phyloP scores from a whole-genome alignment of 1,140 invertebrate genomes.

The Belonocnema kinseyi region DNA sequence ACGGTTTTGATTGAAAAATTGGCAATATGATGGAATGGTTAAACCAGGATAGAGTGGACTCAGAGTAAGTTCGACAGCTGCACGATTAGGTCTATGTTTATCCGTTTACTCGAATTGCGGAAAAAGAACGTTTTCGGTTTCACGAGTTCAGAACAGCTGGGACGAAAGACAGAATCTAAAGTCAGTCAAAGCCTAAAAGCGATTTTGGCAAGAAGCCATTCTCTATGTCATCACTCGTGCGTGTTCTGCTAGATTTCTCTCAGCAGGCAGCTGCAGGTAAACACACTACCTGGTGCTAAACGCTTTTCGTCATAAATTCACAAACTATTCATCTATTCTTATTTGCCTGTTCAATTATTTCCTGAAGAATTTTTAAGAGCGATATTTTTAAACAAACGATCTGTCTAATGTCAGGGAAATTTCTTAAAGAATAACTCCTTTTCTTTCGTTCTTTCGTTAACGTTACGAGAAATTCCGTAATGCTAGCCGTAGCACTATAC shows the following conservation, averaged over 20 bases:
- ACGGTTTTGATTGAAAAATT: neutral
- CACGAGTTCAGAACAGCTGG: conserved; percentile 10
- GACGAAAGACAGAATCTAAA: conserved; percentile 24
- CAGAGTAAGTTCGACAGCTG: conserved; percentile 20
- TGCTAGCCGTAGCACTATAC: too few species aligned
- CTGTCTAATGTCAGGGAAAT: too few species aligned
- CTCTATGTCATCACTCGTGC: conserved; percentile 53
- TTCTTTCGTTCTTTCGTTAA: too few species aligned
- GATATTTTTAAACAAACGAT: too few species aligned
- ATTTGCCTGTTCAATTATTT: too few species aligned
- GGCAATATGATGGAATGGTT: neutral
- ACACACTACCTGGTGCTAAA: conserved; percentile 52
- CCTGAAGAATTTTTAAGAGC: too few species aligned
- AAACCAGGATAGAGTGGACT: neutral
- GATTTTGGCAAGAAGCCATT: conserved; percentile 55
- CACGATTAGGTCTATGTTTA: conserved; percentile 22
- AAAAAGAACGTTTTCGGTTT: conserved; percentile 28
- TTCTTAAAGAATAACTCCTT: too few species aligned
- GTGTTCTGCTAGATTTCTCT: conserved; percentile 35
- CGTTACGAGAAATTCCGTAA: too few species aligned
- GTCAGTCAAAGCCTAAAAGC: conserved; percentile 53
- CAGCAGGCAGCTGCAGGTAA: conserved; percentile 59
- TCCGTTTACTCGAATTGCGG: conserved; percentile 25
- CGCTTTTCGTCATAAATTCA: conserved; percentile 54
- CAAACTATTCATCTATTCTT: neutral